Percentiles rank a stretch among this genome's conserved stretches.
These are phyloP conservation scores for Onychomys arenicola DNA, from an alignment of 2,797 vertebrate species.

Conservation along the genomic window DNA sequence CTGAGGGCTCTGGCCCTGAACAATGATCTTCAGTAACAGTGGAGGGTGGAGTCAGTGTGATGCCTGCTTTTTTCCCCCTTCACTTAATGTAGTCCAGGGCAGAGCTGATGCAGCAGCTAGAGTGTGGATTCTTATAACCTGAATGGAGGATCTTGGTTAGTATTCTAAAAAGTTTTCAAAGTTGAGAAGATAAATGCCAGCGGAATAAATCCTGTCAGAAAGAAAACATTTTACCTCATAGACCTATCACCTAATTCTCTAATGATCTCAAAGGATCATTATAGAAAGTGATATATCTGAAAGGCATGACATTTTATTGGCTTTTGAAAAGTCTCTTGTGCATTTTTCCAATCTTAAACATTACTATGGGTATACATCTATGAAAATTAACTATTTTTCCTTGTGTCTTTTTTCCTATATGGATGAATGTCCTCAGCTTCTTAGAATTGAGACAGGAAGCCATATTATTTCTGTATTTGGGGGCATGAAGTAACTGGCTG, in stretches of 20 bases:
- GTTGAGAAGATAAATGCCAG: not conserved
- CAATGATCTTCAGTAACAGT: too few species aligned
- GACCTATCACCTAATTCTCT: too few species aligned
- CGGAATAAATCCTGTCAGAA: not conserved
- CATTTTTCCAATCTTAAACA: not conserved
- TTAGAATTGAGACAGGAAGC: too few species aligned
- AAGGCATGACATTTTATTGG: not conserved
- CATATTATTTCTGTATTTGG: not conserved
- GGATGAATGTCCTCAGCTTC: not conserved
- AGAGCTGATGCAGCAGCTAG: not conserved
- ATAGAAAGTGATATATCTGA: not conserved
- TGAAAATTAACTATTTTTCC: not conserved
- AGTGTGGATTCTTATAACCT: not conserved
- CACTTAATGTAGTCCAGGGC: not conserved
- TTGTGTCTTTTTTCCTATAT: not conserved
- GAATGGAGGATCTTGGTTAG: fast-evolving
- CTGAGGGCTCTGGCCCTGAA: too few species aligned
- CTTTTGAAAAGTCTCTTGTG: not conserved
- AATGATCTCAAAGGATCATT: not conserved
- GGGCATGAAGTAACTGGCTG: not conserved
- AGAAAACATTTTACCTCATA: not conserved
- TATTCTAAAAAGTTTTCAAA: not conserved
- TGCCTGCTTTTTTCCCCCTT: too few species aligned
- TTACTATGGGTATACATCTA: not conserved
- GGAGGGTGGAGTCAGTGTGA: too few species aligned